Evolutionary conservation across 1,140 invertebrate species (phyloP).

Genomic region (Drosophila rufa): DNA sequence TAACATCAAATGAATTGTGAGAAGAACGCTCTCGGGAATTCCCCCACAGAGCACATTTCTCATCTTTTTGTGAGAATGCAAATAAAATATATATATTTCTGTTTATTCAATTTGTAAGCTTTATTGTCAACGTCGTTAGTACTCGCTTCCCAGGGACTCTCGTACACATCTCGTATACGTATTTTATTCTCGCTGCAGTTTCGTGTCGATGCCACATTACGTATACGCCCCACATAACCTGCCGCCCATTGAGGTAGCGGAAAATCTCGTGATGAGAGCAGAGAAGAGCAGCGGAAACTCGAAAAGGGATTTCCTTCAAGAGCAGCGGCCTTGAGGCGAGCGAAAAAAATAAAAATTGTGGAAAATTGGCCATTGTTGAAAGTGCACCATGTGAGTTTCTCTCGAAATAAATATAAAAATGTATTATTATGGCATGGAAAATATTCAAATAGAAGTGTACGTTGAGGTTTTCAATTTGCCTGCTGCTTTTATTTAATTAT

Average conservation of each 20-base stretch:
- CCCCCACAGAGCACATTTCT: not conserved
- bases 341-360: not conserved
- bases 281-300: not conserved
- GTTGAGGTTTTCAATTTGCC: not conserved
- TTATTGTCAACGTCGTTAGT: slow-evolving; percentile 55
- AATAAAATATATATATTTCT: slow-evolving; percentile 33
- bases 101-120: slow-evolving; percentile 60
- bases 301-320: slow-evolving; percentile 19
- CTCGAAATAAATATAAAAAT: not conserved
- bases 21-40: slow-evolving; percentile 33
- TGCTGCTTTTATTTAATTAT: not conserved
- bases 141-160: slow-evolving; percentile 25
- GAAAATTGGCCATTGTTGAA: not conserved
- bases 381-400: not conserved
- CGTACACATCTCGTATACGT: not conserved
- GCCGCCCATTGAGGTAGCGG: slow-evolving; percentile 9
- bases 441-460: not conserved
- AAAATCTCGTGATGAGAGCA: slow-evolving; percentile 1
- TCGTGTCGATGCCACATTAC: slow-evolving; percentile 14
- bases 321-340: not conserved
- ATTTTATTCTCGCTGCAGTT: slow-evolving; percentile 9
- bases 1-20: slow-evolving; percentile 37
- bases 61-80: slow-evolving; percentile 27
- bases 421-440: not conserved
- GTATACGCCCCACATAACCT: slow-evolving; percentile 23